phyloP scores from a whole-genome alignment of 1,140 invertebrate species.

The Idris sp. region DNA sequence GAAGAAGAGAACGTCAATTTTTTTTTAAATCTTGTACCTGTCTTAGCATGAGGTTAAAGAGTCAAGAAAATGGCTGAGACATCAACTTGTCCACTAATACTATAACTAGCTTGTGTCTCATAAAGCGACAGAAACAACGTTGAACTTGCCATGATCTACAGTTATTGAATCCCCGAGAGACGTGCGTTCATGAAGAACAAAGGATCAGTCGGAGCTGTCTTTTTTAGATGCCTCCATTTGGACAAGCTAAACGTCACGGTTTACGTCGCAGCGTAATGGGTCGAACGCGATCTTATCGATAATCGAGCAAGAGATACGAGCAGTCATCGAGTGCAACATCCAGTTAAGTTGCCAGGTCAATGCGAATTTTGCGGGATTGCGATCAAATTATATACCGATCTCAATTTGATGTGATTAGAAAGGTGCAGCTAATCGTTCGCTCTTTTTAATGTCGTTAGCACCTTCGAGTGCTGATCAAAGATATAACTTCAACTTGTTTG shows the following conservation, averaged over 20 bases:
- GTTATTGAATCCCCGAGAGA: constrained; percentile 70
- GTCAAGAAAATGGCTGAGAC: constrained; percentile 37
- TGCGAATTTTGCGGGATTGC: constrained; percentile 11
- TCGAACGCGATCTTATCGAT: constrained; percentile 67
- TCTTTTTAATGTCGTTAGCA: constrained; percentile 19
- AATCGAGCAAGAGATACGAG: constrained; percentile 65
- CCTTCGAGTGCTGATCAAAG: constrained; percentile 18
- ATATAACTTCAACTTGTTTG: constrained; percentile 4
- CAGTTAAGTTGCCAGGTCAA: constrained; percentile 29
- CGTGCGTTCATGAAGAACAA: constrained; percentile 49
- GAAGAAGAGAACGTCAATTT: no score
- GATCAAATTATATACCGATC: constrained; percentile 7
- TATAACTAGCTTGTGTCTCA: constrained; percentile 44
- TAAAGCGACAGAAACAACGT: constrained; percentile 49
- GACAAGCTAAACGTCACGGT: constrained; percentile 37
- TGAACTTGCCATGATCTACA: constrained; percentile 68
- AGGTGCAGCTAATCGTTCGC: neutral
- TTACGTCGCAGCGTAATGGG: constrained; percentile 34
- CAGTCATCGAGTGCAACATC: constrained; percentile 38
- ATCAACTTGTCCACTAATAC: constrained; percentile 41
- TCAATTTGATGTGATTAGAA: neutral
- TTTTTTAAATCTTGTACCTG: no score
- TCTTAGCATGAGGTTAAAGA: constrained; percentile 30
- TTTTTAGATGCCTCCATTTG: constrained; percentile 25
- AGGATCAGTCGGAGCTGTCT: constrained; percentile 7